Evolutionary conservation across 2,888 invertebrate genomes (phyloP), one percentile per base, ranked within the genome.

Genomic region (Metalampra italica): DNA sequence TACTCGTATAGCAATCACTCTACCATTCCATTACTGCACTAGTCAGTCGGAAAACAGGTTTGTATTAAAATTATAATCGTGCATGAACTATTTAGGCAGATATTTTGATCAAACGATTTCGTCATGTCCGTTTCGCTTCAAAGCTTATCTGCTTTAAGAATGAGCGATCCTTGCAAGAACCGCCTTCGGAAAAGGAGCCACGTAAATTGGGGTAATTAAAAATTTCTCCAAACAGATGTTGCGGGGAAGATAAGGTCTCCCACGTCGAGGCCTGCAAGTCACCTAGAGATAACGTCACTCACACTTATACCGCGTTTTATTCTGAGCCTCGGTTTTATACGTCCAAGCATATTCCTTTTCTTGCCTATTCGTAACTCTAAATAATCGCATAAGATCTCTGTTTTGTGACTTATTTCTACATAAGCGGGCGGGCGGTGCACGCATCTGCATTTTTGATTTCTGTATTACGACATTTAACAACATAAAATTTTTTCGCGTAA

Each of bases 251-350:
- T 82, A 82, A 81, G 65, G 71, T 61, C 60, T 62, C 60, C 66
- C 60, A 62, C 58, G 62, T 46, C 51, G 52, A 47, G 55, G 61
- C 56, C 73, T 71, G 75, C 74, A 64, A 74, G 68, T 66, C 69
- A 65, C 60, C 56, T 37, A 4, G 58, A 66, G 86, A 86, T 86
- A 86, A 81, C 67, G 86, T 83, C 86, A 80, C 71, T 83, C 76
- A 74, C 78, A 76, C 72, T 74, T 71, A 9, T 69, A 68, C 72
- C 71, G 70, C 65, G 67, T 68, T 68, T 71, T 70, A 73, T 60
- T 56, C 58, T 57, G 59, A 59, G 60, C 61, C 56, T 59, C 63
- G 63, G 71, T 77, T 67, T 64, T 59, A 59, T 60, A 65, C 22
- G 7, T 1, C 44, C n/a, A 44, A 36, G 36, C 36, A 36, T 9